Conservation (phyloP, 2,113 vertebrate genomes). For the Ceuthmochares aereus region DNA sequence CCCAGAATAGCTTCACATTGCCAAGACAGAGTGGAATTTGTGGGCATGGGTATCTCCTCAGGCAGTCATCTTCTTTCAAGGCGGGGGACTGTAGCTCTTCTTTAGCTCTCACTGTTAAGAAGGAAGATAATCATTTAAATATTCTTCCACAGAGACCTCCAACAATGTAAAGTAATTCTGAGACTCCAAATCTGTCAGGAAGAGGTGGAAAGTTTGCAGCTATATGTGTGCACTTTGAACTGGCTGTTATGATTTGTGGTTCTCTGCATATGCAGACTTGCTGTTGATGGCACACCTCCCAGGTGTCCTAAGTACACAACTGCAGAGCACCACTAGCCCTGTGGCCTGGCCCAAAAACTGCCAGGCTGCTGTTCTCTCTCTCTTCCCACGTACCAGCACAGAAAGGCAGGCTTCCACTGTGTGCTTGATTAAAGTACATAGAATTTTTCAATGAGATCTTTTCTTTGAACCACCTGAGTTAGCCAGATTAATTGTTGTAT, state of each 20-base stretch:
- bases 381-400: neutral
- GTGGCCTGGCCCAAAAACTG: neutral
- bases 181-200: neutral
- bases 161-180: neutral
- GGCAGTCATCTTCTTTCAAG: neutral
- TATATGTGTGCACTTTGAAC: fast-evolving
- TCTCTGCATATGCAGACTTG: neutral
- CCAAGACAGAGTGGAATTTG: neutral
- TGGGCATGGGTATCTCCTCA: neutral
- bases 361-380: neutral
- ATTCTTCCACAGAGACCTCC: neutral
- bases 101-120: neutral
- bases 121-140: neutral
- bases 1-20: neutral
- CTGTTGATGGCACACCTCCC: neutral
- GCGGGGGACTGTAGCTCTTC: neutral
- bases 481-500: neutral
- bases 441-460: neutral
- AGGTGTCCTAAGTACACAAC: neutral
- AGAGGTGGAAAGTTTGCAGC: neutral
- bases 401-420: neutral
- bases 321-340: neutral
- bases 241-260: neutral
- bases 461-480: neutral
- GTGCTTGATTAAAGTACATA: neutral